phyloP scores from a whole-genome alignment of 2,797 vertebrate species.

The Spinus pinus region DNA sequence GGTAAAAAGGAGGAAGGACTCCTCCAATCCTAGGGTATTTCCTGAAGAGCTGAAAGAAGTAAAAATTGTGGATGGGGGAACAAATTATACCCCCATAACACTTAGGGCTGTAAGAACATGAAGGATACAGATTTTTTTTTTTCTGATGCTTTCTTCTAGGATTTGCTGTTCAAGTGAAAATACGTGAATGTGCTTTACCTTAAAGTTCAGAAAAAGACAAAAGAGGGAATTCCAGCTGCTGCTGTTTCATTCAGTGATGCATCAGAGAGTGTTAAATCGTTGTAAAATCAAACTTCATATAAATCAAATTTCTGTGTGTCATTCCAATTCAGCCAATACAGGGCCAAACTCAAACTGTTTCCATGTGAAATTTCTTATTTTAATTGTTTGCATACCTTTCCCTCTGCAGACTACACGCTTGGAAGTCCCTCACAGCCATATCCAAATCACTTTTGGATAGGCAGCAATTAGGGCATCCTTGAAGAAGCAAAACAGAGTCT shows the following conservation, averaged over 20 bases:
- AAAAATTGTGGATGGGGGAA: not conserved
- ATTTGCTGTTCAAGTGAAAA: constrained; percentile 21
- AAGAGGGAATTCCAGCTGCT: not conserved
- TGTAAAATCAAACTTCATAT: not conserved
- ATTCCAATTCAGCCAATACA: not conserved
- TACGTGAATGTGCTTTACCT: not conserved
- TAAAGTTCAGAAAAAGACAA: not conserved
- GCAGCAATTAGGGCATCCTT: not conserved
- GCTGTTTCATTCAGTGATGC: not conserved
- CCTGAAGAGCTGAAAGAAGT: not conserved
- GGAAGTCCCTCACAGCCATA: not conserved
- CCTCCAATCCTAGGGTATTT: not conserved
- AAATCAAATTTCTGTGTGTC: not conserved
- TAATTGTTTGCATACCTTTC: not conserved
- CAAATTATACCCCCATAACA: not conserved
- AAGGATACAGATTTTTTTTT: not conserved
- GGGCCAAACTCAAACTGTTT: not conserved
- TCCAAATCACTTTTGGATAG: not conserved
- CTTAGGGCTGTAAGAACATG: not conserved
- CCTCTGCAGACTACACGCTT: not conserved
- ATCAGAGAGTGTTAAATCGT: not conserved
- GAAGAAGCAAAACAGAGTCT: not conserved
- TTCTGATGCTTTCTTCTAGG: constrained; percentile 3
- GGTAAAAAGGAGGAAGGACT: not conserved
- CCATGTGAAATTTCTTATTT: not conserved